phyloP scores from a whole-genome alignment of 2,797 vertebrate species.

The Gymnothorax reevesii region DNA sequence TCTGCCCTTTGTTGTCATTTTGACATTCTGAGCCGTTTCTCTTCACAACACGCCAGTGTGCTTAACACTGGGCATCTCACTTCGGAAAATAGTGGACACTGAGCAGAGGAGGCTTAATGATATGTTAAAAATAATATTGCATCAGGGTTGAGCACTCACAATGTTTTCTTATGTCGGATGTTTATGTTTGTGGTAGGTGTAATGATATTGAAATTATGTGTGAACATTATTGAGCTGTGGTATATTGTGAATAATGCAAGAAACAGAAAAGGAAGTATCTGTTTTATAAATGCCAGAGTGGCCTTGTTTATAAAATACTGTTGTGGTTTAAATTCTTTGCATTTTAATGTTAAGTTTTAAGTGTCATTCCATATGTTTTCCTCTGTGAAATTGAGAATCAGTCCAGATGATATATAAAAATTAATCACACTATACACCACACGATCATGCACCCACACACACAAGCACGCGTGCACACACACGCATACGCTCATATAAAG shows the following conservation, averaged over 20 bases:
- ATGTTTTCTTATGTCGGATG: neutral
- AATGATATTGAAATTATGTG: neutral
- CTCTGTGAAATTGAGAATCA: neutral
- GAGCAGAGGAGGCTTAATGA: neutral
- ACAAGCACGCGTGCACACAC: neutral
- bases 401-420: neutral
- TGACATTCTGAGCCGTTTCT: neutral
- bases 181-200: neutral
- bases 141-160: neutral
- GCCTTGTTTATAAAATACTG: neutral
- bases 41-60: neutral
- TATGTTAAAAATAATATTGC: neutral
- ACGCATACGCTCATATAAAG: neutral
- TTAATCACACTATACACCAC: neutral
- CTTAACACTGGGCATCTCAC: neutral
- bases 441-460: neutral
- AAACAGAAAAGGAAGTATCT: neutral
- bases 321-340: neutral
- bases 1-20: neutral
- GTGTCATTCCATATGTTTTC: neutral
- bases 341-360: neutral
- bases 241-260: neutral
- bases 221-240: constrained; percentile 1
- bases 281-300: neutral
- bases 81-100: neutral